Evolutionary conservation across 2,113 vertebrate genomes (phyloP).

Genomic region (Zingel zingel): DNA sequence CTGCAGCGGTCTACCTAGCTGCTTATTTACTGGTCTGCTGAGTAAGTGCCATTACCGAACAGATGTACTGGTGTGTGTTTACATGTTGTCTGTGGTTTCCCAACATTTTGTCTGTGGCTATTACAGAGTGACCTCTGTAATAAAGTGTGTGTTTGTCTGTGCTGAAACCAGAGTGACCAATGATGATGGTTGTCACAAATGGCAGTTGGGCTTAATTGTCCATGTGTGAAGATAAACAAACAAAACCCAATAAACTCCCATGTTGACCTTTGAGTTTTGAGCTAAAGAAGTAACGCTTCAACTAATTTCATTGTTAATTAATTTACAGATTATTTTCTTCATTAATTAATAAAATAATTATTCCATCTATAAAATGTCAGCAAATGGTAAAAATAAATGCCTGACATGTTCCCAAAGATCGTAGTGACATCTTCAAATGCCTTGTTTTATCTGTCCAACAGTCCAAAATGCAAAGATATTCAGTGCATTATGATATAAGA

Average conservation of each 20-base stretch:
- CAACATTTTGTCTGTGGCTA: conserved; percentile 46
- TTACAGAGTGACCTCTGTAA: conserved; percentile 52
- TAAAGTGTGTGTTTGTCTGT: conserved; percentile 5
- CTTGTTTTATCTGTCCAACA: neutral
- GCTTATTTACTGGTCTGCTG: conserved; percentile 74
- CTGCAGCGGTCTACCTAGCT: conserved; percentile 74
- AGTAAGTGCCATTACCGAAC: conserved; percentile 41
- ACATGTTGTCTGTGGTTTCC: conserved; percentile 72
- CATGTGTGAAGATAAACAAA: conserved; percentile 13
- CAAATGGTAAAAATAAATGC: neutral
- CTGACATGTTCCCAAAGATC: neutral
- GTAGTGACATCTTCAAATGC: neutral
- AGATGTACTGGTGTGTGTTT: conserved; percentile 55
- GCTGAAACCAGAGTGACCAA: conserved; percentile 38
- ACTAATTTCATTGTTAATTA: neutral
- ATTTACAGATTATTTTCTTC: neutral
- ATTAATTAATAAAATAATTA: neutral
- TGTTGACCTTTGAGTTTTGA: neutral
- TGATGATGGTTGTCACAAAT: conserved; percentile 14
- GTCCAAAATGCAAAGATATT: no score
- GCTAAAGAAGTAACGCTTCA: neutral
- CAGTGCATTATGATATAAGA: no score
- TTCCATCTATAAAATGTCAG: neutral
- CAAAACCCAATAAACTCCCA: neutral
- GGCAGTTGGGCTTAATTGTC: neutral